phyloP scores from a whole-genome alignment of 2,113 vertebrate genomes.

The Suricata suricatta region DNA sequence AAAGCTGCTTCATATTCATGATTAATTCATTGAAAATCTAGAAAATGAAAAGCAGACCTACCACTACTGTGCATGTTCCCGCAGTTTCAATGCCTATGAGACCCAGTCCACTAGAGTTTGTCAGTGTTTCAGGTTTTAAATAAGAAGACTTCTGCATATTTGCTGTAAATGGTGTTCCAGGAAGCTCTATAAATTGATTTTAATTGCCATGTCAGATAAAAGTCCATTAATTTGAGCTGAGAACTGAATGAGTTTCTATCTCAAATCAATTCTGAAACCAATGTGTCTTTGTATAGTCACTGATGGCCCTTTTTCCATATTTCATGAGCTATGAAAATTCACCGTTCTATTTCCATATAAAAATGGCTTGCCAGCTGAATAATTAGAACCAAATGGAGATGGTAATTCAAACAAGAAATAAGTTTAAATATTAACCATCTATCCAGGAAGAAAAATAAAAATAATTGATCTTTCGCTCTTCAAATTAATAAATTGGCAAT shows the following conservation, averaged over 20 bases:
- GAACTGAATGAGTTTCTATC: constrained; percentile 29
- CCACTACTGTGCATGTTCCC: neutral
- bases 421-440: neutral
- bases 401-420: neutral
- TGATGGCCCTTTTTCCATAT: neutral
- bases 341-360: neutral
- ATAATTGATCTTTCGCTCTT: neutral
- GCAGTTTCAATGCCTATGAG: constrained; percentile 50
- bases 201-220: constrained; percentile 53
- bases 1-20: neutral
- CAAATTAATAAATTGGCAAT: neutral
- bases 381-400: neutral
- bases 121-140: constrained; percentile 66
- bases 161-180: constrained; percentile 55
- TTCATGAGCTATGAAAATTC: constrained; percentile 33
- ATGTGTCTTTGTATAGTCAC: neutral
- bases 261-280: constrained; percentile 26
- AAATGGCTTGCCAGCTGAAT: neutral
- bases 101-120: constrained; percentile 14
- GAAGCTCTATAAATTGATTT: constrained; percentile 60
- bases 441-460: neutral
- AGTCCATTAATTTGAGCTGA: constrained; percentile 54
- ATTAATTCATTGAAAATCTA: constrained; percentile 6
- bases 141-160: constrained; percentile 43
- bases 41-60: constrained; percentile 34